Evolutionary conservation across 2,797 vertebrate genomes (phyloP), one percentile per base, ranked within the genome.

Genomic region (Sebastes elongatus): DNA sequence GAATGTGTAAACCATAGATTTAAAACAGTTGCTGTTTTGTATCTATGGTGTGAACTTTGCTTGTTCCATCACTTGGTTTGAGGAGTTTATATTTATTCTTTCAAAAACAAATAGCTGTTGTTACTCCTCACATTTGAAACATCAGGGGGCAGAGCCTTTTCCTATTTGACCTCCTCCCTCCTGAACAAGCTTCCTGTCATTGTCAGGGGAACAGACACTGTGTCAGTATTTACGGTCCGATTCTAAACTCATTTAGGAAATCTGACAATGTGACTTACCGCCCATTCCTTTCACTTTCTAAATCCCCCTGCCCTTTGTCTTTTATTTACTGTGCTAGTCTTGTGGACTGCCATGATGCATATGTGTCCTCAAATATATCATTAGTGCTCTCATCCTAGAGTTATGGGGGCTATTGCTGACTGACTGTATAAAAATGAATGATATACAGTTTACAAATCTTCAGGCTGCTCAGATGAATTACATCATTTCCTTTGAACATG

Each of bases 171-270:
- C 87, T 85, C 88, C 83, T 92, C 88, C 88, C 83, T 78, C 56
- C 80, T 91, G 88, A 90, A 91, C 86, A 74, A 92, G 91, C 78
- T 93, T 93, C 91, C 90, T 88, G 89, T 86, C 84, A 87, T 93
- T 92, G 92, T 92, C 78, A 63, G 25, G 55, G 71, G 53, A 76
- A 66, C 81, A 69, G 80, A 89, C 83, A 83, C 78, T 78, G 71
- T 81, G 81, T 83, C 76, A 82, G 67, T 88, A 78, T 87, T 88
- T 85, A 86, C 59, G 46, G 70, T 62, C 71, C 23, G 32, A 82
- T 53, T 75, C 73, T 78, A 74, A 72, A 63, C 83, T 73, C 67
- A 79, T 73, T 64, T 56, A 70, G 66, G 62, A 60, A 63, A 59
- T 62, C 27, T 86, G 62, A 73, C 66, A 78, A 60, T 35, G 67